Evolutionary conservation across 2,888 invertebrate species (phyloP), one percentile per base, ranked within the genome.

Genomic region (Phania funesta): DNA sequence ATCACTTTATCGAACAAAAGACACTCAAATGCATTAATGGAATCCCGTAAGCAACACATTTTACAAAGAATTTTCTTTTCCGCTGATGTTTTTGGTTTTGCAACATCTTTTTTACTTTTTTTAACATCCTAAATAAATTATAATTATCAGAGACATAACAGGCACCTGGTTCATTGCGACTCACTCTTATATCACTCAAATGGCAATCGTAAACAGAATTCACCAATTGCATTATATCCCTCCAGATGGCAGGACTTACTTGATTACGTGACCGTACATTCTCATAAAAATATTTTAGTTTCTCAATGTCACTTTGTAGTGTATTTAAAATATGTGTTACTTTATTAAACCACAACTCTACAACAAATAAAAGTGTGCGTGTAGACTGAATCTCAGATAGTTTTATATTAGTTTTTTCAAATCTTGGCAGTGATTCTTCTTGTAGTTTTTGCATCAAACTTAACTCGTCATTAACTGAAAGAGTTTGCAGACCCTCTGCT

Each of bases 1-100:
- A 90, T 81, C 8, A 88, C 87, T 50, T 91, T 90, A 73, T 91
- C 91, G 87, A 94, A 95, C 54, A 95, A 89, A 71, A 92, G 89
- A 24, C 91, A 90, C 86, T 94, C 93, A 75, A 93, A 93, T 8
- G 89, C 85, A 83, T 92, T 91, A 35, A 93, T 85, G 5, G 85
- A 65, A 26, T 89, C 88, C 48, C 92, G 91, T 9, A 92, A 88
- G 20, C 85, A 78, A 84, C 93, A 94, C 3, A 93, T 84, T 62
- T 87, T 91, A 91, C 85, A 93, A 0, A 84, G 13, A 6, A 85
- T 73, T n/a, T 71, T 58, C 9, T 71, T 71, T 46, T 82, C 54
- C 7, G 84, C 2, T 13, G 52, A n/a, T 3, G 9, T 22, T 44
- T 56, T 76, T 6, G 67, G 20, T 0, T 32, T 52, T 32, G 46